Conservation (phyloP, 2,888 invertebrate species). For the Aquatica leii region DNA sequence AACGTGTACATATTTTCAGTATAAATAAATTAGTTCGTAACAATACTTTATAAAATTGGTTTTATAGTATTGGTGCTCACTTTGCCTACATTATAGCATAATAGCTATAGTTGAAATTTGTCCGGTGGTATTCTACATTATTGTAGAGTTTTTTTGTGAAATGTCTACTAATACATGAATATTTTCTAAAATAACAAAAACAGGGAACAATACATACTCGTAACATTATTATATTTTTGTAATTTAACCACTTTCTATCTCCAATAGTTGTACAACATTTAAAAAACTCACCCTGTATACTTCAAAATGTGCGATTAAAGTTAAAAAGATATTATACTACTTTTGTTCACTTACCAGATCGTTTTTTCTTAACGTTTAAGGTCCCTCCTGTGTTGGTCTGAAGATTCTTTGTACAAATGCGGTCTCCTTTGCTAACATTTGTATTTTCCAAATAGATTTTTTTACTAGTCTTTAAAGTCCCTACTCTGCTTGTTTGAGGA, state of each 20-base stretch:
- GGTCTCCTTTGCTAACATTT: not conserved
- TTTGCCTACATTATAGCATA: not conserved
- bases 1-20: too few relatives aligned
- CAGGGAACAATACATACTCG: not conserved
- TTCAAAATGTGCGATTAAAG: not conserved
- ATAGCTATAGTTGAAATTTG: not conserved
- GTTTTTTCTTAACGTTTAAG: not conserved
- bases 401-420: not conserved
- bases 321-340: not conserved
- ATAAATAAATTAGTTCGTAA: too few relatives aligned
- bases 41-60: too few relatives aligned
- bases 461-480: not conserved
- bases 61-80: too few relatives aligned
- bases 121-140: not conserved
- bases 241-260: not conserved
- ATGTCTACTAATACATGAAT: not conserved
- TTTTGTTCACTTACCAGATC: not conserved
- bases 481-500: not conserved
- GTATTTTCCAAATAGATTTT: not conserved
- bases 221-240: not conserved
- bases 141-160: not conserved
- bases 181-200: not conserved
- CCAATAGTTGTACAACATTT: not conserved
- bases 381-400: not conserved
- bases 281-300: not conserved